Evolutionary conservation across 1,140 invertebrate species (phyloP).

Genomic region (Drosophila auraria): DNA sequence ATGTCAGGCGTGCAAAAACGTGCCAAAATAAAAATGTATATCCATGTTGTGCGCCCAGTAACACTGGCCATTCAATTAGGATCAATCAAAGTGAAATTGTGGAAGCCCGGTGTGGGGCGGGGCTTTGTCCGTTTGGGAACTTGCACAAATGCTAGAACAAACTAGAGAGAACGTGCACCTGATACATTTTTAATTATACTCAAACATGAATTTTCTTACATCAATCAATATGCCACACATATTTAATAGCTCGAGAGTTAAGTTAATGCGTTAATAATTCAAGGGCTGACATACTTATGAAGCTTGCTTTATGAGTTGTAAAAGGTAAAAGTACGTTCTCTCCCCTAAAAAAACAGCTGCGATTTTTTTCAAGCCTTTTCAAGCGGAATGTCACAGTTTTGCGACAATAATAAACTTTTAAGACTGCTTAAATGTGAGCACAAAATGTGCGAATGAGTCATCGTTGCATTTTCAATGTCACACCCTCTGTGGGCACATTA

Average conservation of each 20-base stretch:
- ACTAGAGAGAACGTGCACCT: constrained; percentile 1
- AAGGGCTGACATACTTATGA: not conserved
- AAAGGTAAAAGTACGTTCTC: constrained; percentile 5
- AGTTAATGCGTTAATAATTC: constrained; percentile 6
- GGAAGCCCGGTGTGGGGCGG: not conserved
- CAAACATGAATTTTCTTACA: constrained; percentile 36
- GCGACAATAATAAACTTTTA: not conserved
- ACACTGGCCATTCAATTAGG: constrained; percentile 60
- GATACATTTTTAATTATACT: constrained; percentile 34
- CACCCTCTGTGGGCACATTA: not conserved
- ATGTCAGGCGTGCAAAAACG: constrained; percentile 73
- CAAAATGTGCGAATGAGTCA: constrained; percentile 27
- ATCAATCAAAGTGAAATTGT: constrained; percentile 53
- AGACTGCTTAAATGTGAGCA: not conserved
- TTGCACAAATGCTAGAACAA: constrained; percentile 22
- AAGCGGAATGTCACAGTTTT: constrained; percentile 4
- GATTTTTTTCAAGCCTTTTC: constrained; percentile 14
- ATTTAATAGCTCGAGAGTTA: constrained; percentile 20
- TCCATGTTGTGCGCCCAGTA: constrained; percentile 8
- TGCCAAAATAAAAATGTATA: constrained; percentile 40
- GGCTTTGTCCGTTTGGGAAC: constrained; percentile 32
- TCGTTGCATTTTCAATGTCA: constrained; percentile 11
- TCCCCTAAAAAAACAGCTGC: constrained; percentile 48
- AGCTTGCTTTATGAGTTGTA: constrained; percentile 1
- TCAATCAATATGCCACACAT: constrained; percentile 52